Evolutionary conservation across 2,113 vertebrate species (phyloP).

Genomic region (Hirundichthys speculiger): DNA sequence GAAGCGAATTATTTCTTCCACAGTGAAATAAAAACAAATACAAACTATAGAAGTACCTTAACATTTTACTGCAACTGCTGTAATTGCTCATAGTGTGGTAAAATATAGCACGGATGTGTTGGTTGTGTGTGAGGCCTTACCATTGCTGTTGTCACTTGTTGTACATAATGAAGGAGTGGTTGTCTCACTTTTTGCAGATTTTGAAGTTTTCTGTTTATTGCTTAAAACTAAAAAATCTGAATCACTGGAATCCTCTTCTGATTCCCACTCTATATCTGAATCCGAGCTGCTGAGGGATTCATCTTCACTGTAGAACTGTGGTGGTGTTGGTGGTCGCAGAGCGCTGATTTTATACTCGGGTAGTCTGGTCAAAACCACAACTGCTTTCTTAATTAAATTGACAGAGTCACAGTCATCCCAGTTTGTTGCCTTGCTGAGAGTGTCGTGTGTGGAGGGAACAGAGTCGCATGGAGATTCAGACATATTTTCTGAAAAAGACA

Average conservation of each 20-base stretch:
- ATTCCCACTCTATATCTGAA: slow-evolving; percentile 51
- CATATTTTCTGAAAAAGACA: slow-evolving; percentile 33
- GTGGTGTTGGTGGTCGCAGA: slow-evolving; percentile 46
- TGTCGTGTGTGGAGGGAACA: slow-evolving; percentile 10
- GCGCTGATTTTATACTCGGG: slow-evolving; percentile 56
- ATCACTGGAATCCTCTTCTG: slow-evolving; percentile 45
- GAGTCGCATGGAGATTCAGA: slow-evolving; percentile 14
- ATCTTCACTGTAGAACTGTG: slow-evolving; percentile 58
- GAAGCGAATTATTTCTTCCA: not conserved
- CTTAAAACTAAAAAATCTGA: slow-evolving; percentile 26
- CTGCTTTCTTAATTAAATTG: slow-evolving; percentile 29
- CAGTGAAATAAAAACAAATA: not conserved
- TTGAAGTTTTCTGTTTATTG: slow-evolving; percentile 15
- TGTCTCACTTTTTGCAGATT: not conserved
- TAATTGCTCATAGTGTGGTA: not conserved
- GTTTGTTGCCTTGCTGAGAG: slow-evolving; percentile 3
- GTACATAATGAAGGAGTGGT: not conserved
- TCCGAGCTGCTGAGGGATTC: slow-evolving; percentile 55
- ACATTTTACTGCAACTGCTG: not conserved
- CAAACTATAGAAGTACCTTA: not conserved
- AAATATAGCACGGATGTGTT: not conserved
- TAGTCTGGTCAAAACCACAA: slow-evolving; percentile 63
- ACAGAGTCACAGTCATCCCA: slow-evolving; percentile 2
- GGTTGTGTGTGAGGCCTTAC: slow-evolving; percentile 22
- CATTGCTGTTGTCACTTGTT: slow-evolving; percentile 5